Evolutionary conservation across 2,797 vertebrate species (phyloP).

Genomic region (Leptodactylus fallax): DNA sequence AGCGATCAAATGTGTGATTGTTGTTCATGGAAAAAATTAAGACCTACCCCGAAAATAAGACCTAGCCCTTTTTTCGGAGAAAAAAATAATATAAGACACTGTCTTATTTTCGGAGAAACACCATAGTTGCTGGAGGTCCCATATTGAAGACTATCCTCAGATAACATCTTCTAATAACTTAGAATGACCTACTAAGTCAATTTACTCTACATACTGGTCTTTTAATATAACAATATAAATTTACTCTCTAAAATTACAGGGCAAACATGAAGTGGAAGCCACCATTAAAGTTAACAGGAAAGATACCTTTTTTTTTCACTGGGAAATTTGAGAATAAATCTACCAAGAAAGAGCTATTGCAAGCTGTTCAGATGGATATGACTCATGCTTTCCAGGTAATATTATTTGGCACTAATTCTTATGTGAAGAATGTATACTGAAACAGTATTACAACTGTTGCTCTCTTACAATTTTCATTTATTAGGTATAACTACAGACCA

Average conservation of each 20-base stretch:
- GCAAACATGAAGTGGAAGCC: conserved; percentile 73
- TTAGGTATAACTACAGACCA: too few species aligned
- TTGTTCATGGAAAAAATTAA: too few species aligned
- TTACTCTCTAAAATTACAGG: conserved; percentile 67
- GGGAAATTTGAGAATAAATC: conserved; percentile 74
- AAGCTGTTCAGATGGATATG: conserved; percentile 75
- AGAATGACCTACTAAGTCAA: too few species aligned
- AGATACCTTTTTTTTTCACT: conserved; percentile 75
- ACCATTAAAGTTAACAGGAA: conserved; percentile 76
- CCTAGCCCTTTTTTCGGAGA: too few species aligned
- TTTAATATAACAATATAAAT: not conserved
- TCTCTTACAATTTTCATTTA: not conserved
- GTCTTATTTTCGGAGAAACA: too few species aligned
- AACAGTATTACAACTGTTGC: not conserved
- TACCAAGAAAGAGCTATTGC: conserved; percentile 65
- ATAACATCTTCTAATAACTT: too few species aligned
- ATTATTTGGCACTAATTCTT: conserved; percentile 2
- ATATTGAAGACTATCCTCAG: too few species aligned
- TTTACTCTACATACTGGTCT: too few species aligned
- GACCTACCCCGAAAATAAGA: too few species aligned
- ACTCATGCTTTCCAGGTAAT: conserved; percentile 82
- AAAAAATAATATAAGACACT: too few species aligned
- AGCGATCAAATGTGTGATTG: too few species aligned
- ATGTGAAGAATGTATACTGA: not conserved
- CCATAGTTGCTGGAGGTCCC: too few species aligned